Evolutionary conservation across 2,888 invertebrate species (phyloP).

Genomic region (Leptopterna dolabrata): DNA sequence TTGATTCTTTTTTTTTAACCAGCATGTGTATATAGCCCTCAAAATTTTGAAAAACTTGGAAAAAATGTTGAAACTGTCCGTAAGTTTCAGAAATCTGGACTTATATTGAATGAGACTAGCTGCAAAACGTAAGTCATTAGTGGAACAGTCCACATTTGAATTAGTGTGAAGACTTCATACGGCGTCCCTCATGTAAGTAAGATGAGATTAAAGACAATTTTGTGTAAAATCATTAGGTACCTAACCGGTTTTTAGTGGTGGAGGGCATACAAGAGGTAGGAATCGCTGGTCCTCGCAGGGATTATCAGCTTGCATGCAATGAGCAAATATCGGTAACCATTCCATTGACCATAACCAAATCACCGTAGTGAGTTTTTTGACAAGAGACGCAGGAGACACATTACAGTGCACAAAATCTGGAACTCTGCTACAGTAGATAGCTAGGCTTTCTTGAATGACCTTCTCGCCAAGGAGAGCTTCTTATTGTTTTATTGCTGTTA

Average conservation of each 20-base stretch:
- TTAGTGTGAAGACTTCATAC: conserved; percentile 24
- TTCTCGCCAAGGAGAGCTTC: conserved; percentile 58
- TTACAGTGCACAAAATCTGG: conserved; percentile 51
- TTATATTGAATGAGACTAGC: conserved; percentile 20
- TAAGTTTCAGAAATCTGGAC: conserved; percentile 53
- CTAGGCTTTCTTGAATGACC: conserved; percentile 58
- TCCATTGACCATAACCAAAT: conserved; percentile 6
- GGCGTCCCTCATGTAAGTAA: conserved; percentile 42
- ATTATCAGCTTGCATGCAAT: conserved; percentile 29
- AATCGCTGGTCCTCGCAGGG: neutral
- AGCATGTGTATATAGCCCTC: conserved; percentile 50
- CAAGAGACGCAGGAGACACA: conserved; percentile 53
- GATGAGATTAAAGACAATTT: conserved; percentile 6
- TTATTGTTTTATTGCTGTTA: conserved; percentile 60
- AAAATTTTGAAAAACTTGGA: conserved; percentile 30
- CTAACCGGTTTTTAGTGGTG: neutral
- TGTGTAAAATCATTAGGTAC: neutral
- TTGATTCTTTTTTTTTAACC: conserved; percentile 36
- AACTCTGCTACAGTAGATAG: conserved; percentile 58
- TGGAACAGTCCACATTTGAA: conserved; percentile 37
- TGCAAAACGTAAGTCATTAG: conserved; percentile 21
- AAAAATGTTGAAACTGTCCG: neutral
- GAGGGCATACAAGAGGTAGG: neutral
- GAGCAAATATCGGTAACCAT: neutral
- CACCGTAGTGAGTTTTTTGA: conserved; percentile 20